Evolutionary conservation across 2,113 vertebrate species (phyloP).

Genomic region (Mus musculus): DNA sequence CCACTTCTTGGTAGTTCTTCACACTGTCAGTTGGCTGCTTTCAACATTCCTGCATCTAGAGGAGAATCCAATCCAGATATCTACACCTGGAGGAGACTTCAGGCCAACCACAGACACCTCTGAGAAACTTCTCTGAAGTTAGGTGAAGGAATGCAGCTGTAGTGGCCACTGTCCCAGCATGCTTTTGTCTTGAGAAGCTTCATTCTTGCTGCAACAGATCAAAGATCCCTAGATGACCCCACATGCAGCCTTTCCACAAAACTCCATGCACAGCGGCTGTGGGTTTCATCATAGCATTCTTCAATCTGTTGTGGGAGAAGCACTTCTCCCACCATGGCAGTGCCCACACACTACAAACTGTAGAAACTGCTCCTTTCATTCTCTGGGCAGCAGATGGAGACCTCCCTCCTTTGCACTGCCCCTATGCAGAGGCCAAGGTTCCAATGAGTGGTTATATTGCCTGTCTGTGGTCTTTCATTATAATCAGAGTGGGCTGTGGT

Average conservation of each 20-base stretch:
- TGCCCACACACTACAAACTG: too few species aligned
- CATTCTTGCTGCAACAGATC: background rate
- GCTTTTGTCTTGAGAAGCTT: background rate
- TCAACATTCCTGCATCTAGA: background rate
- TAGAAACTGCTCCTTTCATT: too few species aligned
- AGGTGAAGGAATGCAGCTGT: background rate
- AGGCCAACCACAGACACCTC: background rate
- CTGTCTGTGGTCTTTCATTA: background rate
- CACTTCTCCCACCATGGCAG: background rate
- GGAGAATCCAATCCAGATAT: background rate
- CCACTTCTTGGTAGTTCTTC: background rate
- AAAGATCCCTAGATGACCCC: background rate
- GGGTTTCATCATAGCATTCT: background rate
- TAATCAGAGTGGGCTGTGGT: background rate
- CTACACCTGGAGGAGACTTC: background rate
- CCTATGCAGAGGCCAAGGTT: background rate
- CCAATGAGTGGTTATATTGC: background rate
- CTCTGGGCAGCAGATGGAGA: background rate
- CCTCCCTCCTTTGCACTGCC: background rate
- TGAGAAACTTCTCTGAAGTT: background rate
- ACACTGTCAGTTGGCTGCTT: background rate
- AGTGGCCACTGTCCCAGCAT: background rate
- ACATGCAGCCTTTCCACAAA: background rate
- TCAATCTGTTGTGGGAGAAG: background rate
- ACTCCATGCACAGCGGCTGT: background rate